Percentiles rank a stretch among this genome's conserved stretches.
phyloP scores from a whole-genome alignment of 2,113 vertebrate species.

The Sylvicapra grimmia region DNA sequence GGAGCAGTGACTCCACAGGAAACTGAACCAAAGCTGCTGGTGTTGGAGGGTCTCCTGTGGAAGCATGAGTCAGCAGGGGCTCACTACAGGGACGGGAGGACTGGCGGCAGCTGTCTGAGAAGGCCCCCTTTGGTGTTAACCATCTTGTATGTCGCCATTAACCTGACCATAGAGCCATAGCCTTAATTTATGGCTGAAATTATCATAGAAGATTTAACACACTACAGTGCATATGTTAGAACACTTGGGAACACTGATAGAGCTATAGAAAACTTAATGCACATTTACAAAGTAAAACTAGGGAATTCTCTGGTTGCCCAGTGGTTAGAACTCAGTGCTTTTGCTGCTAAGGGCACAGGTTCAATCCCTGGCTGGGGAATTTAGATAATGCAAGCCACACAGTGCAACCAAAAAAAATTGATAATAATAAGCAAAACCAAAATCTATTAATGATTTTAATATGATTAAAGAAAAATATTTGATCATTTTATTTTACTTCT shows the following conservation, averaged over 20 bases:
- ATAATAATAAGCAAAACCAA: not conserved
- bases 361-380: not conserved
- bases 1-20: not conserved
- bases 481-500: not conserved
- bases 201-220: not conserved
- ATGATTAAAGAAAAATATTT: not conserved
- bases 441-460: not conserved
- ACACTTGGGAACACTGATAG: not conserved
- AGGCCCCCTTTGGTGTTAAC: not conserved
- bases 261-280: not conserved
- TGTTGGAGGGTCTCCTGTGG: not conserved
- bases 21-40: not conserved
- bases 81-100: rapidly evolving
- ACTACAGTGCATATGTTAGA: not conserved
- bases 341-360: not conserved
- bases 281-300: not conserved
- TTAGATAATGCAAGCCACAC: not conserved
- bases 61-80: not conserved
- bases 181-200: not conserved
- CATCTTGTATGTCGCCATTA: not conserved
- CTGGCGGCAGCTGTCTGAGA: not conserved
- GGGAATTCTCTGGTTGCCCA: not conserved
- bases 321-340: not conserved
- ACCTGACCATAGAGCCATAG: not conserved
- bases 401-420: not conserved